Conservation (phyloP, 2,797 vertebrate species). For the Coccyzus lansbergi region DNA sequence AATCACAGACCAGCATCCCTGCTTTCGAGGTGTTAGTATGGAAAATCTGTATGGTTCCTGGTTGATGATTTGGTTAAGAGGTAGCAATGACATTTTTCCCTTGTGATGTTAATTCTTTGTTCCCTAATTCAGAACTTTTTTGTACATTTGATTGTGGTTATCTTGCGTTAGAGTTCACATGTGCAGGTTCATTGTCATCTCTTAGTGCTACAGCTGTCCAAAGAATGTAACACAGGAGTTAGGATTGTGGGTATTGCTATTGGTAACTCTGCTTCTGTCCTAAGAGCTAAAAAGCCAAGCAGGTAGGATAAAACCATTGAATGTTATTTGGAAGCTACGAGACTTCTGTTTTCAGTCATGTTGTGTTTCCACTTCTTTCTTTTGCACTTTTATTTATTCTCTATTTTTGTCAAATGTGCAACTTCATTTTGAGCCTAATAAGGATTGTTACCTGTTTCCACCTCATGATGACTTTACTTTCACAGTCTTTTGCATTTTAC, state of each 20-base stretch:
- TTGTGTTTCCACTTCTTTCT: background rate
- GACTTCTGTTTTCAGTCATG: background rate
- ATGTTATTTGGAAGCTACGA: background rate
- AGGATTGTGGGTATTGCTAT: background rate
- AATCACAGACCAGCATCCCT: background rate
- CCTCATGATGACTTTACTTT: background rate
- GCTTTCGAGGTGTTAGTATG: background rate
- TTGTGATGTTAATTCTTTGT: background rate
- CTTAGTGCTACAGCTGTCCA: background rate
- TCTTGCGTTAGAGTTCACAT: background rate
- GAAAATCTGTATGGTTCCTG: background rate
- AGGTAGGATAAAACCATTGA: background rate
- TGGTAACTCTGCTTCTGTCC: background rate
- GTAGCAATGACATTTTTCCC: background rate
- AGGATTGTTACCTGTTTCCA: background rate
- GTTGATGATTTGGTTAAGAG: background rate
- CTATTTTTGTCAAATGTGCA: background rate
- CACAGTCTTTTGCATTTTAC: background rate
- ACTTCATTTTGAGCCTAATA: background rate
- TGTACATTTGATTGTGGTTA: background rate
- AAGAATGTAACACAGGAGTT: background rate
- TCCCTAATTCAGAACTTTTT: background rate
- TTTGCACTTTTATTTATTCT: background rate
- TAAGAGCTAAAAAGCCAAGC: background rate
- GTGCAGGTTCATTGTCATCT: background rate